Conservation (phyloP, 2,888 invertebrate genomes). For the Cryptus armator region DNA sequence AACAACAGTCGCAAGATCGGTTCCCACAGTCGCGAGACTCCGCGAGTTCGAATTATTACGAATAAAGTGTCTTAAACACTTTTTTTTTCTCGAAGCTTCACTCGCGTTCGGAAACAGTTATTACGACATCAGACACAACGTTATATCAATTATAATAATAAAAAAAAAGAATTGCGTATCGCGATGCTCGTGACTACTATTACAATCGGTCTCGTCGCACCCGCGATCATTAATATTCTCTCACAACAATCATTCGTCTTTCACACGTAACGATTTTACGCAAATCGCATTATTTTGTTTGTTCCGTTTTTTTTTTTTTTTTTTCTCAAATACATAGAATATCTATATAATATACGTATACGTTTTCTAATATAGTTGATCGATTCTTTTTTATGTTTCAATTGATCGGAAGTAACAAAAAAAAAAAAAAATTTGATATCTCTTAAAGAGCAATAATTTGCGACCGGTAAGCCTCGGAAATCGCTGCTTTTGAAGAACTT, state of each 20-base stretch:
- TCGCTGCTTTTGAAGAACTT: not conserved
- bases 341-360: conserved; percentile 26
- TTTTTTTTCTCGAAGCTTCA: conserved; percentile 15
- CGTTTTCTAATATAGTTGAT: conserved; percentile 27
- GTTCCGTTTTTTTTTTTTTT: not conserved
- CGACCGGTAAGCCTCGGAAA: no score
- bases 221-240: conserved; percentile 36
- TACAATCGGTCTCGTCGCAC: not conserved
- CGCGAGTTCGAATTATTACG: not conserved
- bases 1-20: conserved; percentile 47
- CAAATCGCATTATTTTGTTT: conserved; percentile 2
- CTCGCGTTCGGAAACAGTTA: not conserved
- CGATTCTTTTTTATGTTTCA: conserved; percentile 1
- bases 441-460: no score
- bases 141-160: conserved; percentile 14
- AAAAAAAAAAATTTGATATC: not conserved
- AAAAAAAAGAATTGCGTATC: conserved; percentile 19
- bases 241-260: conserved; percentile 12
- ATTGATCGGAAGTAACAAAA: not conserved
- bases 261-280: conserved; percentile 7
- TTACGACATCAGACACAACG: conserved; percentile 1
- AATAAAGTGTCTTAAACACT: not conserved
- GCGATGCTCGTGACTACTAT: not conserved
- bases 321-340: conserved; percentile 23
- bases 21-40: conserved; percentile 30